Evolutionary conservation across 2,113 vertebrate genomes (phyloP), one percentile per base, ranked within the genome.

Genomic region (Cygnus buccinator): DNA sequence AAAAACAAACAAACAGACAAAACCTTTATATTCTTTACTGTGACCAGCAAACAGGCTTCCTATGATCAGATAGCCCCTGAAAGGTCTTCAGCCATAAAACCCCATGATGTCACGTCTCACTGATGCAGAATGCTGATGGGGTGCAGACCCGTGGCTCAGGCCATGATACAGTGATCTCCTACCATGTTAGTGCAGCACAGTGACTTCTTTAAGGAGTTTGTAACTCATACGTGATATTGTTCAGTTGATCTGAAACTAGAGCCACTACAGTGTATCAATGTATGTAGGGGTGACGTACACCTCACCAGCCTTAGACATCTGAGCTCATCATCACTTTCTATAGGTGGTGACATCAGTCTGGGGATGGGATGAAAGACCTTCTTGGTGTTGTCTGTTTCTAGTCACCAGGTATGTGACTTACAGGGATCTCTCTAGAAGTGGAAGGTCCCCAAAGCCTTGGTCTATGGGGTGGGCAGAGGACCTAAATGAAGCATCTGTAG

Each of bases 211-310:
- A 37, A 43, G 50, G 44, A 39, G 59, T 29, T n/a, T 46, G 8
- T 28, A 74, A 61, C 18, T 44, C 16, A 23, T 63, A 7, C 12
- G 2, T 6, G 23, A 29, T 43, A 5, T 7, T 39, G 71, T 25
- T 11, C 35, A 37, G 68, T 70, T 11, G 58, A 50, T 13, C 57
- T 37, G 8, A 65, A 82, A 44, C 15, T 11, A 37, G 37, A 71
- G 31, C 50, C 58, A 6, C 43, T 33, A 57, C 22, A 70, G 43
- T 1, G 0, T 37, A 3, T 37, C 1, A 2, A 10, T 29, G 29
- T 25, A 11, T 7, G 8, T 58, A 37, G 65, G 12, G 43, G 33
- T 52, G 50, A 44, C 63, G 23, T 7, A 39, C 48, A 15, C 52
- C 41, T 77, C 71, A 52, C 41, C 18, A 37, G 43, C 63, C 23